Conservation (phyloP, 1,140 invertebrate genomes). For the Apis florea region DNA sequence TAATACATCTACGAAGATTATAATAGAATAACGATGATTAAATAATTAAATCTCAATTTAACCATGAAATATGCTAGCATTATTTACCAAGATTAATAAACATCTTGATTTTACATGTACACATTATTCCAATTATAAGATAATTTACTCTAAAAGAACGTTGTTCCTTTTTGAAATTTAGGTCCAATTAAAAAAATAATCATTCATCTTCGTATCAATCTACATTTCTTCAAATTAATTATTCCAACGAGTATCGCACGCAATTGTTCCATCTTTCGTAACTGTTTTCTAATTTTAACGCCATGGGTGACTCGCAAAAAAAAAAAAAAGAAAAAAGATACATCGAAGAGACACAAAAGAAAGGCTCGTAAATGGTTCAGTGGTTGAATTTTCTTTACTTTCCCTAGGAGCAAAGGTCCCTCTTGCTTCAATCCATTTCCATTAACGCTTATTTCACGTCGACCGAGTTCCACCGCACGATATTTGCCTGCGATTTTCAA, state of each 20-base stretch:
- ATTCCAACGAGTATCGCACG: neutral
- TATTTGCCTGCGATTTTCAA: constrained; percentile 31
- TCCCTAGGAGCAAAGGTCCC: neutral
- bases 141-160: too few species aligned
- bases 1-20: too few species aligned
- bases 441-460: constrained; percentile 12
- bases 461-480: constrained; percentile 11
- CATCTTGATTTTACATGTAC: too few species aligned
- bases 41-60: too few species aligned
- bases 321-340: neutral
- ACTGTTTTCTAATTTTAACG: neutral
- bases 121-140: too few species aligned
- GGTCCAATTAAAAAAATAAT: neutral
- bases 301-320: neutral
- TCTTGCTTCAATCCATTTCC: constrained; percentile 1
- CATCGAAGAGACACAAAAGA: neutral
- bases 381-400: neutral
- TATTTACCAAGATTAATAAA: too few species aligned
- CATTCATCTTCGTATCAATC: neutral
- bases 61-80: too few species aligned
- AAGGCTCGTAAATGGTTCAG: neutral
- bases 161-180: too few species aligned
- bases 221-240: neutral
- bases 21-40: too few species aligned
- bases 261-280: neutral